A percentile compares a stretch with the other conserved stretches of the same genome.
Conservation (phyloP, 2,113 vertebrate genomes). For the Pteropus alecto region DNA sequence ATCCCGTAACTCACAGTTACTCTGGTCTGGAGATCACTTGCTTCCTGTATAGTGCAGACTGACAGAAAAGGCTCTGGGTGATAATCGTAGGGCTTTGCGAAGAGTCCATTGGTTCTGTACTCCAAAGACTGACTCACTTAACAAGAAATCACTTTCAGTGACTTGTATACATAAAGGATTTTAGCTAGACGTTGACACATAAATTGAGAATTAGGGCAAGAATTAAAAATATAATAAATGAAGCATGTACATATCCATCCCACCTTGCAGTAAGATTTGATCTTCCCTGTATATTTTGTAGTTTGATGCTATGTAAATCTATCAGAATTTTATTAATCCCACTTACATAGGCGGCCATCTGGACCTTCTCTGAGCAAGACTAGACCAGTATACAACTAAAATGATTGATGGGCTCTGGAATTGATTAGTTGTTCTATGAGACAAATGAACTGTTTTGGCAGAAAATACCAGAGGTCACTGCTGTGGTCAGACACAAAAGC, state of each 20-base stretch:
- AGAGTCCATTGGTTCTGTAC: background rate
- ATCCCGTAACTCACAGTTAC: background rate
- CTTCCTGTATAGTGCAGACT: background rate
- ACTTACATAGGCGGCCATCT: conserved; percentile 85
- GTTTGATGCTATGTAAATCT: conserved; percentile 84
- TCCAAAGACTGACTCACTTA: background rate
- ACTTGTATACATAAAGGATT: background rate
- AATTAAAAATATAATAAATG: conserved; percentile 47
- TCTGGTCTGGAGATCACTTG: conserved; percentile 5
- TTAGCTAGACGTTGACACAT: background rate
- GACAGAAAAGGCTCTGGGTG: background rate
- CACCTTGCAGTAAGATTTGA: conserved; percentile 53
- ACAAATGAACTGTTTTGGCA: conserved; percentile 95
- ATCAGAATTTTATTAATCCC: conserved; percentile 93
- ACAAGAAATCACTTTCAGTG: conserved; percentile 21
- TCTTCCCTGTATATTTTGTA: conserved; percentile 81
- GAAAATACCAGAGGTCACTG: conserved; percentile 92
- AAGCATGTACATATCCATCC: background rate
- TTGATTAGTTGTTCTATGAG: conserved; percentile 96
- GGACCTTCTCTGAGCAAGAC: conserved; percentile 81
- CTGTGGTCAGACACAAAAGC: conserved; percentile 85
- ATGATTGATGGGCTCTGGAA: conserved; percentile 95
- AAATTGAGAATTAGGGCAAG: conserved; percentile 32
- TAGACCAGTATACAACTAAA: conserved; percentile 80
- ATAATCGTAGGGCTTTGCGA: background rate